Percentiles rank a stretch among this genome's conserved stretches.
phyloP scores from a whole-genome alignment of 2,113 vertebrate genomes.

The Oreocharis arfaki region DNA sequence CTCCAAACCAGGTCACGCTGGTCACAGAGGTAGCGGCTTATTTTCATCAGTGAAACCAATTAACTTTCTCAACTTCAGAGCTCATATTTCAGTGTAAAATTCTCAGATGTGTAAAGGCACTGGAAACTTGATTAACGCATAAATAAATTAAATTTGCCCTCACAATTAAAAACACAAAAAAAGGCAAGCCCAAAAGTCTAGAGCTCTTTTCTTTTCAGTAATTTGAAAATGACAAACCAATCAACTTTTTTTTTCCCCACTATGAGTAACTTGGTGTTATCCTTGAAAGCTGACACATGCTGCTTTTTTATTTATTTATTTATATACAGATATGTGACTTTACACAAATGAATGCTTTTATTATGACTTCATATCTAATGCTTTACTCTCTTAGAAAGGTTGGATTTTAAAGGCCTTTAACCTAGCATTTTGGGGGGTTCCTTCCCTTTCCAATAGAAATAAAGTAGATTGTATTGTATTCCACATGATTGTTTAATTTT shows the following conservation, averaged over 20 bases:
- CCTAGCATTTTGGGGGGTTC: accelerated
- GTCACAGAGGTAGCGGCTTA: neutral
- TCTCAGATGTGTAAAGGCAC: neutral
- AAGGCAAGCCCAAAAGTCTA: neutral
- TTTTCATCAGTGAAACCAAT: slow-evolving; percentile 15
- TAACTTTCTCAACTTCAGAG: neutral
- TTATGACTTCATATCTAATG: neutral
- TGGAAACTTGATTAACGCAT: neutral
- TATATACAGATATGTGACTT: neutral
- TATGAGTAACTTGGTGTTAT: neutral
- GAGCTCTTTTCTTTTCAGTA: neutral
- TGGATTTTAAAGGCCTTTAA: neutral
- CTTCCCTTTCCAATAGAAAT: neutral
- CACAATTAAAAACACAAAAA: neutral
- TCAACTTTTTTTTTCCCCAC: neutral
- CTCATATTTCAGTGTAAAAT: neutral
- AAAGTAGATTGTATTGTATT: neutral
- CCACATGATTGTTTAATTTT: neutral
- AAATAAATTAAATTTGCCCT: neutral
- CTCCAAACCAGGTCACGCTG: neutral
- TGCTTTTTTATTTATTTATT: neutral
- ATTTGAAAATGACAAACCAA: neutral
- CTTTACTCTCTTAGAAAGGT: neutral
- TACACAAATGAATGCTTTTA: neutral
- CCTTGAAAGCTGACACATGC: accelerated